phyloP scores from a whole-genome alignment of 2,113 vertebrate genomes.

The Promerops cafer region DNA sequence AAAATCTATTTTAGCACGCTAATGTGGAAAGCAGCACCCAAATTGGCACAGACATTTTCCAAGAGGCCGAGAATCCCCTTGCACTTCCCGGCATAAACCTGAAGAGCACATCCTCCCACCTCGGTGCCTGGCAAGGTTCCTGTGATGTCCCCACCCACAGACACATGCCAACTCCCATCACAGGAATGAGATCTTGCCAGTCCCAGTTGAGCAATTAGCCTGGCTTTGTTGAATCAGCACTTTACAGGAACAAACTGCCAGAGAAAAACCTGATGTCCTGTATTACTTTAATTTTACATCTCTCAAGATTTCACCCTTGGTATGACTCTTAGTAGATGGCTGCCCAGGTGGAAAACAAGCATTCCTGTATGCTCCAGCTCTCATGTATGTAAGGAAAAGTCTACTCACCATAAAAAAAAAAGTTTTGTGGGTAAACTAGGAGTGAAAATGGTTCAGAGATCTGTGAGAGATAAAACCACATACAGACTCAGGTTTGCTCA shows the following conservation, averaged over 20 bases:
- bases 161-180: not conserved
- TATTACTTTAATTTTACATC: not conserved
- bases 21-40: not conserved
- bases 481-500: not conserved
- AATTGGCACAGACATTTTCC: not conserved
- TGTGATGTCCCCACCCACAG: fast-evolving
- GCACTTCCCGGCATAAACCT: not conserved
- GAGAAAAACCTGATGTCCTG: not conserved
- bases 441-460: not conserved
- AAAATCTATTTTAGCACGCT: not conserved
- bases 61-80: not conserved
- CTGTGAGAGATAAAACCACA: not conserved
- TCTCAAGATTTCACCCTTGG: not conserved
- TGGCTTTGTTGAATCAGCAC: not conserved
- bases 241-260: not conserved
- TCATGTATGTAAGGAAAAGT: not conserved
- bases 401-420: not conserved
- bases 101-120: not conserved
- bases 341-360: not conserved
- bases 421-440: not conserved
- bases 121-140: not conserved
- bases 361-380: not conserved
- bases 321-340: not conserved
- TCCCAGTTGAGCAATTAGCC: not conserved
- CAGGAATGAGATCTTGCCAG: not conserved